phyloP scores from a whole-genome alignment of 1,140 invertebrate genomes.

The Metaphire vulgaris region DNA sequence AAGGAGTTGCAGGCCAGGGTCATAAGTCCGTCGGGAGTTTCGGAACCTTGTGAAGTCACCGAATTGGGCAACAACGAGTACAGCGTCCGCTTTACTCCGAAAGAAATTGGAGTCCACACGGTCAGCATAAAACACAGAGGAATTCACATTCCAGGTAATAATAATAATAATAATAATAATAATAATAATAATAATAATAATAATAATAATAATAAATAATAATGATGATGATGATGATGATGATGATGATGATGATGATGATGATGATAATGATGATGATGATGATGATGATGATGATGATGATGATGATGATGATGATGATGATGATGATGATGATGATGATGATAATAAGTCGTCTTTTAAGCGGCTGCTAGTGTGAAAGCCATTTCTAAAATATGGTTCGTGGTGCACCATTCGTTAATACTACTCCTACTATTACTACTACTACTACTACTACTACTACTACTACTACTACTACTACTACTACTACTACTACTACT shows the following conservation, averaged over 20 bases:
- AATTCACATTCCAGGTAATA: constrained; percentile 82
- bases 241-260: constrained; percentile 20
- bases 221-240: constrained; percentile 13
- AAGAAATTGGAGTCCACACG: constrained; percentile 91
- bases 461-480: too few species aligned
- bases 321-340: background rate
- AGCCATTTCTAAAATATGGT: too few species aligned
- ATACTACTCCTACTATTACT: too few species aligned
- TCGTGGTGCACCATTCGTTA: too few species aligned
- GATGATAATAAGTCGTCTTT: constrained; percentile 6
- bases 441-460: too few species aligned
- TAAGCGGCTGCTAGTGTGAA: too few species aligned
- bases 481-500: too few species aligned
- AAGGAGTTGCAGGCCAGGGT: constrained; percentile 86
- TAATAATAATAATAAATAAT: constrained; percentile 5
- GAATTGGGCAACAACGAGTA: constrained; percentile 89
- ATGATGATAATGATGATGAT: constrained; percentile 16
- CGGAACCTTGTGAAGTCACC: constrained; percentile 51
- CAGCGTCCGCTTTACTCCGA: constrained; percentile 93
- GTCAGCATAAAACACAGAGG: constrained; percentile 94
- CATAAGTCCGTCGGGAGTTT: constrained; percentile 79
- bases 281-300: constrained; percentile 9
- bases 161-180: too few species aligned
- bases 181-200: too few species aligned
- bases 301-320: background rate